These are phyloP conservation scores for Pseudococcus longispinus DNA, from an alignment of 2,888 invertebrate species.

Conservation along the genomic window DNA sequence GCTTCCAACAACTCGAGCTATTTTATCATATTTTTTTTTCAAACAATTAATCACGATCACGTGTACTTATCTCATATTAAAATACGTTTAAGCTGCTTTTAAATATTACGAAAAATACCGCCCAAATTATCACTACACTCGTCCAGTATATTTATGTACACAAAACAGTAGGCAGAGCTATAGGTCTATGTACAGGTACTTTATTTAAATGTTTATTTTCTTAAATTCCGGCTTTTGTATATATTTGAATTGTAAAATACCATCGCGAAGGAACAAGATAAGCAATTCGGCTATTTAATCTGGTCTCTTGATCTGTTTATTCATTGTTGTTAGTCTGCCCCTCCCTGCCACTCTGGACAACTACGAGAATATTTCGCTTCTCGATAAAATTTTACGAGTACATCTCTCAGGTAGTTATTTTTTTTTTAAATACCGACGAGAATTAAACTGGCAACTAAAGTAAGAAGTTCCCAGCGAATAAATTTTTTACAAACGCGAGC, in stretches of 20 bases:
- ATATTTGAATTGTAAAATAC: slow-evolving; percentile 20
- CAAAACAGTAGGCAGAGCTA: background rate
- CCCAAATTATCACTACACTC: background rate
- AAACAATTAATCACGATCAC: background rate
- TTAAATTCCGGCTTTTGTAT: slow-evolving; percentile 13
- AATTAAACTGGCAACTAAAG: background rate
- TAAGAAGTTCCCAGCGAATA: background rate
- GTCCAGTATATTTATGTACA: background rate
- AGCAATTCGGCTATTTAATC: slow-evolving; percentile 2
- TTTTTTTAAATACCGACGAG: background rate
- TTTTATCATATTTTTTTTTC: background rate
- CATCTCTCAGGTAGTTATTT: background rate
- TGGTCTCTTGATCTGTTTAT: background rate
- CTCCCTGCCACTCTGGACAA: background rate
- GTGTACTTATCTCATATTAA: background rate
- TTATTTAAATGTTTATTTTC: background rate
- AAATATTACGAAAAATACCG: background rate
- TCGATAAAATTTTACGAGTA: background rate
- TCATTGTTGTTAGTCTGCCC: background rate
- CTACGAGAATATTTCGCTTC: background rate
- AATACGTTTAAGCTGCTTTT: background rate
- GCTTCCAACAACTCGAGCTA: background rate
- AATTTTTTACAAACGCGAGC: background rate
- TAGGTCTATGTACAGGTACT: background rate
- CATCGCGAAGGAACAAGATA: background rate